These are phyloP conservation scores for Neoscelio sp. DNA, from an alignment of 2,888 invertebrate genomes.

Conservation along the genomic window DNA sequence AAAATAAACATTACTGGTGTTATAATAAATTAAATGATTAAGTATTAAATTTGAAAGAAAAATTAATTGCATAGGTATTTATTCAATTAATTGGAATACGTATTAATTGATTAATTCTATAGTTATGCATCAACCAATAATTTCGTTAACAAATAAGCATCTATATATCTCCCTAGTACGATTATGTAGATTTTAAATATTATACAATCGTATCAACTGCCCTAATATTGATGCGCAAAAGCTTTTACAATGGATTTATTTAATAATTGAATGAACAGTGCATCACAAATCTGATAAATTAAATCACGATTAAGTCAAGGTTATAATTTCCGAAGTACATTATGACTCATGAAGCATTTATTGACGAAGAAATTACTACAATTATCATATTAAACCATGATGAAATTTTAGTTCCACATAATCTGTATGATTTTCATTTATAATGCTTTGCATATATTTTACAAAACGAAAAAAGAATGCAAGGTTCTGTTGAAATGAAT, in stretches of 20 bases:
- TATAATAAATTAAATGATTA: no score
- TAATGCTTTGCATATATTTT: slow-evolving; percentile 1
- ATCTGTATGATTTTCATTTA: neutral
- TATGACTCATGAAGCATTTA: neutral
- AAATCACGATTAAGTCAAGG: neutral
- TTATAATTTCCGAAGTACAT: neutral
- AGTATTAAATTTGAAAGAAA: no score
- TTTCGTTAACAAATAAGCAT: no score
- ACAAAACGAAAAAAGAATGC: neutral
- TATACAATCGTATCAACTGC: neutral
- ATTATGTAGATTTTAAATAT: slow-evolving; percentile 1
- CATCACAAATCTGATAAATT: slow-evolving; percentile 3
- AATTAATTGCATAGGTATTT: no score
- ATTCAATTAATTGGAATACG: no score
- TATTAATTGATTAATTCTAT: no score
- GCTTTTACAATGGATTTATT: slow-evolving; percentile 8
- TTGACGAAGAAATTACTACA: neutral
- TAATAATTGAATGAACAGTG: slow-evolving; percentile 1
- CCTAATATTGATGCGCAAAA: neutral
- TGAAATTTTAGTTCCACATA: neutral
- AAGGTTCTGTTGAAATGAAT: neutral
- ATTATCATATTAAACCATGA: slow-evolving; percentile 1
- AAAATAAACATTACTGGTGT: no score
- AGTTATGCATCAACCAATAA: no score
- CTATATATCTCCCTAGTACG: no score